A percentile compares a stretch with the other conserved stretches of the same genome.
Conservation (phyloP, 2,113 vertebrate species). For the Sphyrna mokarran region DNA sequence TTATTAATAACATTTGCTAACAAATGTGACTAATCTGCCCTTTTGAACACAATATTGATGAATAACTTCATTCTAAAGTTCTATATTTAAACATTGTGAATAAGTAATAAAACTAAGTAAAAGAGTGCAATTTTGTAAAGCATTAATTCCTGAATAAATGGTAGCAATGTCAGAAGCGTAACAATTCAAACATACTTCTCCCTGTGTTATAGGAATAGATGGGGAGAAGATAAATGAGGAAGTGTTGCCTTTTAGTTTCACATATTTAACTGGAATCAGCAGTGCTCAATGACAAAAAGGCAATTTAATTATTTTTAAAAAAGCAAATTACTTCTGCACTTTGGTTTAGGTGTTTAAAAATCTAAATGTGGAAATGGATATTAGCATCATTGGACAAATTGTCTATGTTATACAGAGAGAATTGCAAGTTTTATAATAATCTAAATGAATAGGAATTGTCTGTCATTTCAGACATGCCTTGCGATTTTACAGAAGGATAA, state of each 20-base stretch:
- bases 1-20: background rate
- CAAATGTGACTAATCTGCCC: background rate
- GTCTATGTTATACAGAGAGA: background rate
- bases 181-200: background rate
- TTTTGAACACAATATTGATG: background rate
- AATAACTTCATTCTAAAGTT: background rate
- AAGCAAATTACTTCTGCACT: background rate
- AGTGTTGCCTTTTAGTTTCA: background rate
- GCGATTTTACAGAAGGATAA: background rate
- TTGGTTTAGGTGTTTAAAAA: background rate
- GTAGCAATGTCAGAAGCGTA: background rate
- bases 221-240: background rate
- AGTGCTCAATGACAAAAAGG: background rate
- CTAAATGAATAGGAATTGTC: background rate
- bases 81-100: background rate
- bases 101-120: conserved; percentile 2
- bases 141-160: conserved; percentile 11
- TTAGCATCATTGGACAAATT: background rate
- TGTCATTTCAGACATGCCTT: background rate
- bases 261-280: background rate
- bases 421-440: background rate
- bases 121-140: background rate
- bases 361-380: background rate
- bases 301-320: conserved; percentile 23
- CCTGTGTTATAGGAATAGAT: background rate